Percentiles rank a stretch among this genome's conserved stretches.
Conservation (phyloP, 2,888 invertebrate genomes). For the Enchytraeus crypticus region DNA sequence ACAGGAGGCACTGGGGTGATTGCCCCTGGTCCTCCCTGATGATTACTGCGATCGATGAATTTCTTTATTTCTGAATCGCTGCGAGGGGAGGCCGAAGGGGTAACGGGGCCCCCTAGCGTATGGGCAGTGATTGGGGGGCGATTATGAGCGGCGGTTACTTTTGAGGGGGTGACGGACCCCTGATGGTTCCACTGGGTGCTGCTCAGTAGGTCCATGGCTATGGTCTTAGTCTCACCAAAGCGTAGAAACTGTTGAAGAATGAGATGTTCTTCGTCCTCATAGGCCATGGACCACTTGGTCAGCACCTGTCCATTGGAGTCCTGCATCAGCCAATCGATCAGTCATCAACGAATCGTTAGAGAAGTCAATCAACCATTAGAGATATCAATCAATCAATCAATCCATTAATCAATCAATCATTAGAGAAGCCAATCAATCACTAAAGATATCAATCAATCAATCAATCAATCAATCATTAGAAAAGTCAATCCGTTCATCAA, state of each 20-base stretch:
- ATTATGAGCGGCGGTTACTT: too few species aligned
- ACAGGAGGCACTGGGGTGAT: neutral
- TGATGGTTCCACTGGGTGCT: conserved; percentile 52
- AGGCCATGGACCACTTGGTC: conserved; percentile 80
- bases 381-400: too few species aligned
- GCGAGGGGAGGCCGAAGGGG: conserved; percentile 21
- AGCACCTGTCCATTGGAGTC: conserved; percentile 65
- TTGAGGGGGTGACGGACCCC: conserved; percentile 19
- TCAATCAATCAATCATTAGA: too few species aligned
- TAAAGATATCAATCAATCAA: too few species aligned
- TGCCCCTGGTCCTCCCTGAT: conserved; percentile 29
- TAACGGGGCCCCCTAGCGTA: too few species aligned
- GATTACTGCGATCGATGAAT: conserved; percentile 49
- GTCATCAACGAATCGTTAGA: too few species aligned
- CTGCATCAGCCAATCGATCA: too few species aligned
- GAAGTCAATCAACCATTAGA: too few species aligned
- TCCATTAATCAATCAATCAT: too few species aligned
- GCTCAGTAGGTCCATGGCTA: conserved; percentile 59
- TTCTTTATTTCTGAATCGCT: conserved; percentile 18
- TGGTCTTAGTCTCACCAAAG: conserved; percentile 77
- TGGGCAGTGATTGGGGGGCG: too few species aligned
- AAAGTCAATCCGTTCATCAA: too few species aligned
- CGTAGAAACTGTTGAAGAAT: conserved; percentile 82
- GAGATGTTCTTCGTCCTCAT: conserved; percentile 77
- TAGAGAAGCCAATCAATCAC: too few species aligned